These are phyloP conservation scores for Tenthredo scrophulariae DNA, from an alignment of 2,888 invertebrate species.

Conservation along the genomic window DNA sequence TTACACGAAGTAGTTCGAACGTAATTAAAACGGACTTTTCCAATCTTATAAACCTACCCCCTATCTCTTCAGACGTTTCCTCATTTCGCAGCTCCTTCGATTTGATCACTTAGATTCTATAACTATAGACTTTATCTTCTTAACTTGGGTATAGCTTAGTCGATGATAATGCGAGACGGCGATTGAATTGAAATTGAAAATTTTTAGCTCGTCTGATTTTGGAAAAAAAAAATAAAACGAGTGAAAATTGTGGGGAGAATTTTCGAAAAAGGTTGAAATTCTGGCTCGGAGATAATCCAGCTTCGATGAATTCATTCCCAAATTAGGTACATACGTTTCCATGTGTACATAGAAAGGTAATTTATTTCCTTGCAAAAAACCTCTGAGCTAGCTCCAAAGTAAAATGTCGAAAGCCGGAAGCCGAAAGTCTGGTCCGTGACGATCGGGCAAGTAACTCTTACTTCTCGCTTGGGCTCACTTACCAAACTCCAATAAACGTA, in stretches of 20 bases:
- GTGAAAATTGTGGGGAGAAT: background rate
- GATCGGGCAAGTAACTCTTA: conserved; percentile 31
- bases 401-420: conserved; percentile 12
- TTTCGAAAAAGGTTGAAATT: background rate
- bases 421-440: conserved; percentile 17
- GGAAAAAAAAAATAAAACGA: no score
- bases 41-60: conserved; percentile 10
- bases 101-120: conserved; percentile 16
- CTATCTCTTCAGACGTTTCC: background rate
- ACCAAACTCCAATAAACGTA: conserved; percentile 34
- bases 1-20: conserved; percentile 22
- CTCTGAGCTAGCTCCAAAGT: background rate
- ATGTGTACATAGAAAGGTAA: background rate
- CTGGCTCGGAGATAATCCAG: background rate
- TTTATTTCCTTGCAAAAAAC: background rate
- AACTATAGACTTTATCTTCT: background rate
- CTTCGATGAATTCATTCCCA: background rate
- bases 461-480: conserved; percentile 17
- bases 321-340: background rate
- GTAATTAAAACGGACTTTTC: conserved; percentile 49
- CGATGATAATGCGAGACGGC: background rate
- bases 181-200: background rate
- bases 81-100: conserved; percentile 20
- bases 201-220: background rate
- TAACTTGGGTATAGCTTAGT: background rate